These are phyloP conservation scores for Agrypnia vestita DNA, from an alignment of 1,140 invertebrate species.

Conservation along the genomic window DNA sequence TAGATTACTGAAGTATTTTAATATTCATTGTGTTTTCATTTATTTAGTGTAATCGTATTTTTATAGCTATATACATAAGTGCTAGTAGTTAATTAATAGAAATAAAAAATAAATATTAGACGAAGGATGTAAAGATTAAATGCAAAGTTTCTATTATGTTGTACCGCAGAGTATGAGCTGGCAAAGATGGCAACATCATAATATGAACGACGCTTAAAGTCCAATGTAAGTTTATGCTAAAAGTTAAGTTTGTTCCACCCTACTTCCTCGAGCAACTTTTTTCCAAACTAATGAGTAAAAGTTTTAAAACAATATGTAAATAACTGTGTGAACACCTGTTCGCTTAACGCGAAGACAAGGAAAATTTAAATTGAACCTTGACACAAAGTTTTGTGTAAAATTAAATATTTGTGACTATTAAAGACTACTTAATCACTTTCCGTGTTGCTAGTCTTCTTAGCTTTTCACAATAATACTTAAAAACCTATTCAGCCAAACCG, in stretches of 20 bases:
- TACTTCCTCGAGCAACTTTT: slow-evolving; percentile 39
- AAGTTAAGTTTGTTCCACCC: slow-evolving; percentile 53
- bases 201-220: slow-evolving; percentile 40
- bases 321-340: slow-evolving; percentile 43
- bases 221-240: slow-evolving; percentile 53
- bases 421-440: too few species aligned
- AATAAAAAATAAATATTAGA: too few species aligned
- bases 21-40: too few species aligned
- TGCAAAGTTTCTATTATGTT: background rate
- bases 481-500: too few species aligned
- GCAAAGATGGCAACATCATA: slow-evolving; percentile 48
- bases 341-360: slow-evolving; percentile 8
- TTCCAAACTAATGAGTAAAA: slow-evolving; percentile 54
- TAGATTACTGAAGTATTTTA: too few species aligned
- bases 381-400: background rate
- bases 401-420: slow-evolving; percentile 1
- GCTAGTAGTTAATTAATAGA: too few species aligned
- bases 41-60: too few species aligned
- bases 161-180: background rate
- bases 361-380: background rate
- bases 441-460: too few species aligned
- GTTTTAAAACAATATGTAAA: slow-evolving; percentile 41
- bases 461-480: too few species aligned
- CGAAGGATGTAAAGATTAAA: background rate
- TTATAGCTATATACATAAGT: too few species aligned